phyloP scores from a whole-genome alignment of 2,888 invertebrate species.

The Gymnocheta viridis region DNA sequence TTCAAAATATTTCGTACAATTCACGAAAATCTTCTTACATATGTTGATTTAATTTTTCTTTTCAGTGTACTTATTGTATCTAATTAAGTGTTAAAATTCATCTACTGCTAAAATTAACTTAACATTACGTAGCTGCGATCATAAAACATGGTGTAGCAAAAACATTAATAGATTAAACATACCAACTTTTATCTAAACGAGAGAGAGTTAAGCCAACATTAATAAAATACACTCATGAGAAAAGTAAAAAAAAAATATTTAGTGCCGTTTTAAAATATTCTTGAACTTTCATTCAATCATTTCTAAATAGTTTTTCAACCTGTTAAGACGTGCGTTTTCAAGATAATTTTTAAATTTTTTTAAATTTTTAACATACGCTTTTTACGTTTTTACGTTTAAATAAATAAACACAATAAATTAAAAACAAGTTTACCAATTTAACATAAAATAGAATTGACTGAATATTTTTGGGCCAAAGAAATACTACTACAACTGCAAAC shows the following conservation, averaged over 20 bases:
- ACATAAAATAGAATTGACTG: background rate
- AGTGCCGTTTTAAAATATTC: constrained; percentile 24
- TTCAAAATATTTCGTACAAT: too few relatives aligned
- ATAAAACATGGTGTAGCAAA: background rate
- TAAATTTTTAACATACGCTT: background rate
- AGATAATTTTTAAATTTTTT: background rate
- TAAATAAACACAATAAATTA: constrained; percentile 5
- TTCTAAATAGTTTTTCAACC: constrained; percentile 53
- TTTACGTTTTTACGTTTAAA: background rate
- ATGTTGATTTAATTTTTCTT: too few relatives aligned
- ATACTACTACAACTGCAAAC: background rate
- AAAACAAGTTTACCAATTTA: constrained; percentile 44
- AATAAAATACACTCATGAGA: background rate
- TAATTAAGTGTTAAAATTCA: too few relatives aligned
- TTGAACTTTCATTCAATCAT: constrained; percentile 53
- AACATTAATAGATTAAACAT: background rate
- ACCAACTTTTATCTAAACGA: background rate
- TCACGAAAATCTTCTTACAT: too few relatives aligned
- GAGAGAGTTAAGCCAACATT: background rate
- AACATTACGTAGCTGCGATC: too few relatives aligned
- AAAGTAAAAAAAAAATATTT: background rate
- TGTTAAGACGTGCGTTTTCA: constrained; percentile 55
- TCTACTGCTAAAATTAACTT: too few relatives aligned
- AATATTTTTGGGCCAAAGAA: background rate
- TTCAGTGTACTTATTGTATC: too few relatives aligned